Percentiles rank a stretch among this genome's conserved stretches.
These are phyloP conservation scores for Seriola rivoliana DNA, from an alignment of 2,113 vertebrate species.

Conservation along the genomic window DNA sequence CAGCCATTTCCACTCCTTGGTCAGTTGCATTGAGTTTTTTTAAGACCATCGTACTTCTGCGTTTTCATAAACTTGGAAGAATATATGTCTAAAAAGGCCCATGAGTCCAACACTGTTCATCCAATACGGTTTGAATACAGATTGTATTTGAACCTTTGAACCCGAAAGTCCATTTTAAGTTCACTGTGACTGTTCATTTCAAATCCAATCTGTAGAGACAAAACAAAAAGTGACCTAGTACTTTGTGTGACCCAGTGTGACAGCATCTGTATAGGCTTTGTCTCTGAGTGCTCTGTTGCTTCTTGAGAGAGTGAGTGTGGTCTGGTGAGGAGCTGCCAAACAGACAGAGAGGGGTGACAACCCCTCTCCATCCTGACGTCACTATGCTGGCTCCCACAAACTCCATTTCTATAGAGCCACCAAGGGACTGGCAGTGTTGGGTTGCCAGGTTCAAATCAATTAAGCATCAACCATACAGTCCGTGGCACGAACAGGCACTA, in stretches of 20 bases:
- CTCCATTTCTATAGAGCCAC: slow-evolving; percentile 51
- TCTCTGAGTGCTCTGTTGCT: background rate
- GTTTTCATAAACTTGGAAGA: too few relatives aligned
- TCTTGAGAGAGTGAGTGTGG: slow-evolving; percentile 27
- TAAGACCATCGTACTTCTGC: background rate
- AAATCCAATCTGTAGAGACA: background rate
- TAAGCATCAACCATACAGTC: slow-evolving; percentile 5
- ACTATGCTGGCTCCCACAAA: slow-evolving; percentile 39
- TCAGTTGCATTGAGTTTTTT: background rate
- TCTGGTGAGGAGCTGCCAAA: slow-evolving; percentile 42
- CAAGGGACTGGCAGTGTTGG: slow-evolving; percentile 25
- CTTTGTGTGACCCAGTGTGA: background rate
- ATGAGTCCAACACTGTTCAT: background rate
- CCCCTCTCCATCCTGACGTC: slow-evolving; percentile 57
- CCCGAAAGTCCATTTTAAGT: background rate
- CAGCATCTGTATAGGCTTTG: slow-evolving; percentile 6
- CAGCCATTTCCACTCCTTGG: background rate
- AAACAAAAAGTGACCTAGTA: background rate
- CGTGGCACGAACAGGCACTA: slow-evolving; percentile 7
- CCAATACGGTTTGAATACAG: background rate
- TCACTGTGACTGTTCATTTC: background rate
- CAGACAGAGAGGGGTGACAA: slow-evolving; percentile 28
- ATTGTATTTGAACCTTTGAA: slow-evolving; percentile 4
- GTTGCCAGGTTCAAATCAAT: slow-evolving; percentile 63
- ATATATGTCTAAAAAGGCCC: background rate